These are phyloP conservation scores for Nudaria mundana DNA, from an alignment of 2,888 invertebrate species.

Conservation along the genomic window DNA sequence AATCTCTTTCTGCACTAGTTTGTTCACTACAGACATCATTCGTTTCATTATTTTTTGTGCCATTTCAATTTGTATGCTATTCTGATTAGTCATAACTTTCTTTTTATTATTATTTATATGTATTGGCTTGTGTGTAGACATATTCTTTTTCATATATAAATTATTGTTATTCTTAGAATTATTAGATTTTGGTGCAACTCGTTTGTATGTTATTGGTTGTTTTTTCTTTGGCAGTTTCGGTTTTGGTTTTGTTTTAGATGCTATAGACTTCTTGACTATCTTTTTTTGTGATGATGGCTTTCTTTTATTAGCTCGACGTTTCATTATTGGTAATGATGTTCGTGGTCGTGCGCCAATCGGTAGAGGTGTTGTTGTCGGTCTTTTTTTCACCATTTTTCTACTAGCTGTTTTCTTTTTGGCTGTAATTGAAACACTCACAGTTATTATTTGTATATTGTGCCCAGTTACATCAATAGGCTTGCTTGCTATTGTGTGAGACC, in stretches of 20 bases:
- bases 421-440: not conserved
- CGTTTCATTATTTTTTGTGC: slow-evolving; percentile 39
- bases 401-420: slow-evolving; percentile 8
- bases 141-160: slow-evolving; percentile 29
- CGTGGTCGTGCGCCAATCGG: not conserved
- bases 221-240: slow-evolving; percentile 13
- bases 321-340: not conserved
- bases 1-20: slow-evolving; percentile 38
- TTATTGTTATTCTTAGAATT: slow-evolving; percentile 15
- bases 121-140: slow-evolving; percentile 23
- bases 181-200: slow-evolving; percentile 4
- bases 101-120: slow-evolving; percentile 7
- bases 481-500: too few relatives aligned
- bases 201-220: slow-evolving; percentile 14
- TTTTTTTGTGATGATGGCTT: slow-evolving; percentile 5
- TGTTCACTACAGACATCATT: slow-evolving; percentile 41
- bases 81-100: slow-evolving; percentile 6
- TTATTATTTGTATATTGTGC: not conserved
- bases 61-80: not conserved
- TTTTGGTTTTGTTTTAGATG: not conserved
- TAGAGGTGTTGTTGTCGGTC: not conserved
- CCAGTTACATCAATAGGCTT: too few relatives aligned
- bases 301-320: slow-evolving; percentile 7
- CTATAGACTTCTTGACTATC: slow-evolving; percentile 14
- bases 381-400: slow-evolving; percentile 4